Percentiles rank a stretch among this genome's conserved stretches.
These are phyloP conservation scores for Stictocephala bisonia DNA, from an alignment of 2,888 invertebrate species.

Conservation along the genomic window DNA sequence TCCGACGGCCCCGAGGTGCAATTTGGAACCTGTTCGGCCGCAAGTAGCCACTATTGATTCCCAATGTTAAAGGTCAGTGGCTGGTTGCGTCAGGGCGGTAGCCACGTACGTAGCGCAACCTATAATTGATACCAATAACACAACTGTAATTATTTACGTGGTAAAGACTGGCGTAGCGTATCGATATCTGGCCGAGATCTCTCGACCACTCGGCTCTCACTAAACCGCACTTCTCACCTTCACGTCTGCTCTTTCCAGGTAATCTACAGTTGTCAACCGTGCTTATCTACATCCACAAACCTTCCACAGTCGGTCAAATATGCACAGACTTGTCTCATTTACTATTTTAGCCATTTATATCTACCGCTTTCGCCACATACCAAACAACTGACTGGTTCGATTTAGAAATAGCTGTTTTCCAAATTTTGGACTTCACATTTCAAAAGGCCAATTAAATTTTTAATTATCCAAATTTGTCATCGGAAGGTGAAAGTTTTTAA, in stretches of 20 bases:
- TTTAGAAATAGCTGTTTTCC: too few relatives aligned
- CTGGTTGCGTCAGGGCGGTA: conserved; percentile 28
- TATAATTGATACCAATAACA: conserved; percentile 48
- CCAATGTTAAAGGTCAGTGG: conserved; percentile 40
- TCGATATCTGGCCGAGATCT: conserved; percentile 35
- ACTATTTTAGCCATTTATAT: too few relatives aligned
- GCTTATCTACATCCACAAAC: background rate
- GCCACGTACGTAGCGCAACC: conserved; percentile 8
- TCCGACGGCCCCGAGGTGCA: background rate
- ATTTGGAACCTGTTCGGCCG: conserved; percentile 38
- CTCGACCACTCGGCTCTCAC: conserved; percentile 4
- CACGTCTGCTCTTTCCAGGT: too few relatives aligned
- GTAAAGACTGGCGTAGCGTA: background rate
- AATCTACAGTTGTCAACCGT: too few relatives aligned
- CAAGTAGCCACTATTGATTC: conserved; percentile 45
- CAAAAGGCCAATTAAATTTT: too few relatives aligned
- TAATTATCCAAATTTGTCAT: too few relatives aligned
- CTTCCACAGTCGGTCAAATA: background rate
- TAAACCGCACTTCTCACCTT: conserved; percentile 1
- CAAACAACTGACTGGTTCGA: too few relatives aligned
- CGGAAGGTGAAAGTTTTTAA: too few relatives aligned
- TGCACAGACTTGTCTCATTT: too few relatives aligned
- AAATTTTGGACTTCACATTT: too few relatives aligned
- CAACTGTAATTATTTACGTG: conserved; percentile 26
- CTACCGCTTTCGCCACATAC: too few relatives aligned